Evolutionary conservation across 2,888 invertebrate species (phyloP), one percentile per base, ranked within the genome.

Genomic region (Smittia sp.): DNA sequence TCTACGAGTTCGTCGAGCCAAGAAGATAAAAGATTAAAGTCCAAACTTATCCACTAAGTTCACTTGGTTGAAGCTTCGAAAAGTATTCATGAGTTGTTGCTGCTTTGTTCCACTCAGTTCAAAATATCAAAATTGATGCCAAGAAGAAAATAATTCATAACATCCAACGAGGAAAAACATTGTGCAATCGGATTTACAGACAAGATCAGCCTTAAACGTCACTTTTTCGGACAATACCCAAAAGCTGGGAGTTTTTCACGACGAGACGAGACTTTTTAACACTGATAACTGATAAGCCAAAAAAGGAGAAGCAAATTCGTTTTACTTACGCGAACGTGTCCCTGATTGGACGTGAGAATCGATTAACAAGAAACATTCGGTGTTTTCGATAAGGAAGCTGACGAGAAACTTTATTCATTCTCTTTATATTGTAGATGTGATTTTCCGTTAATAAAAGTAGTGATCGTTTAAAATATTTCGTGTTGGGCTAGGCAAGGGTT

Each of bases 151-250:
- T 32, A 32, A 32, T 32, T 32, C 9, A 6, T 32, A 32, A 32
- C 32, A 32, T 32, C 32, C 32, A 32, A 13, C 22, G 22, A 22
- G 20, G 58, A 63, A 27, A 62, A 25, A 25, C 4, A 22, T 63
- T 25, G 63, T 63, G 63, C 18, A 72, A 72, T 62, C 62, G 62
- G 62, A 72, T 72, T 72, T 72, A 72, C 15, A 62, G 62, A 72
- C 38, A 72, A 58, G 54, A 72, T 32, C 58, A 72, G 72, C 72
- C 72, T 72, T 72, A 58, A 70, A 70, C 15, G 69, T 67, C 15
- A 58, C 22, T 58, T 46, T 15, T 58, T 58, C 22, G 22, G 58
- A 58, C 58, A 58, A 58, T 58, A 58, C 58, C 58, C 58, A 58
- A n/a, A 22, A 7, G 20, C 18, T 58, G 58, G 58, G 58, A 58